These are phyloP conservation scores for Centroberyx gerrardi DNA, from an alignment of 2,797 vertebrate species.

Conservation along the genomic window DNA sequence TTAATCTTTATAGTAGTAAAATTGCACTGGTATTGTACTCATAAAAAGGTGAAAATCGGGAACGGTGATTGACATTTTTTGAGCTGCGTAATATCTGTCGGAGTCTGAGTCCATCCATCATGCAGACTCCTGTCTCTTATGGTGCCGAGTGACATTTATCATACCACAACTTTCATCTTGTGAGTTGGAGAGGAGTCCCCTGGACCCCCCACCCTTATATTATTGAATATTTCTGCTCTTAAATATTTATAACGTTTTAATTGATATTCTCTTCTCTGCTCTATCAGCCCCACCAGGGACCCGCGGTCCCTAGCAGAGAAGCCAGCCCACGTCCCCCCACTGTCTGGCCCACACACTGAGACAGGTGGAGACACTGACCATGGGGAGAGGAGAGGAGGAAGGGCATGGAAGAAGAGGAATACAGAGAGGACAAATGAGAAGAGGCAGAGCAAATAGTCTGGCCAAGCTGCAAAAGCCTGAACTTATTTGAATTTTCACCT, in stretches of 20 bases:
- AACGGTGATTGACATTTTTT: constrained; percentile 78
- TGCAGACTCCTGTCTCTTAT: constrained; percentile 61
- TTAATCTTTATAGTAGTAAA: constrained; percentile 39
- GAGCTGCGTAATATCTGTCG: constrained; percentile 63
- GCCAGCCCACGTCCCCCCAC: constrained; percentile 61
- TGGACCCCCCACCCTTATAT: constrained; percentile 82
- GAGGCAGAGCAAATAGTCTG: constrained; percentile 10
- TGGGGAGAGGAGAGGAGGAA: constrained; percentile 41
- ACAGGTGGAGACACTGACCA: constrained; percentile 78
- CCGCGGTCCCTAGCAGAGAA: constrained; percentile 78
- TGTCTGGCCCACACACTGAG: constrained; percentile 81
- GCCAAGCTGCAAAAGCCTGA: constrained; percentile 20
- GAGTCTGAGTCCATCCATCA: constrained; percentile 78
- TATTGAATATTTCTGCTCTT: constrained; percentile 88
- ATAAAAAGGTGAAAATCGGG: constrained; percentile 60
- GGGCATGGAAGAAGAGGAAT: constrained; percentile 35
- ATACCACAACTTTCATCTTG: constrained; percentile 84
- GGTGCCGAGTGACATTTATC: constrained; percentile 84
- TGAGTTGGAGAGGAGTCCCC: constrained; percentile 71
- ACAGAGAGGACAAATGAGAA: constrained; percentile 8
- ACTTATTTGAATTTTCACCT: constrained; percentile 14
- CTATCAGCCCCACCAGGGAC: constrained; percentile 81
- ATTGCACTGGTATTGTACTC: constrained; percentile 38
- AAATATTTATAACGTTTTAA: constrained; percentile 90
- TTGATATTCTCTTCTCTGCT: constrained; percentile 87